These are phyloP conservation scores for Spizaetus ornatus DNA, from an alignment of 2,113 vertebrate species.

Conservation along the genomic window DNA sequence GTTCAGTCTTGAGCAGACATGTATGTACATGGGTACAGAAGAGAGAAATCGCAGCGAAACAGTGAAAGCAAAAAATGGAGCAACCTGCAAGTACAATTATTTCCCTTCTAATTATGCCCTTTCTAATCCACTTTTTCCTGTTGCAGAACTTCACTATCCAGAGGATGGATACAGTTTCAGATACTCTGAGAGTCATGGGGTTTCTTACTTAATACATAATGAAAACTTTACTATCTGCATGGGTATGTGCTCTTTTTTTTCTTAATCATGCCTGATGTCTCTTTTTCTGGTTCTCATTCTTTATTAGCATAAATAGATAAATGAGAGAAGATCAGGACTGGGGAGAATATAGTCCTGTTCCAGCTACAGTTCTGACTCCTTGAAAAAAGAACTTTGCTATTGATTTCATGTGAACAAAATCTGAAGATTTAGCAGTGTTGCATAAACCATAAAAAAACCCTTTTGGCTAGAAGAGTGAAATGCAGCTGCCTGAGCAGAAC, in stretches of 20 bases:
- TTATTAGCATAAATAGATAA: neutral
- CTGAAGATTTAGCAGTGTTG: neutral
- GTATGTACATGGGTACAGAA: accelerated
- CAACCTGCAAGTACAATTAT: neutral
- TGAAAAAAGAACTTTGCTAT: neutral
- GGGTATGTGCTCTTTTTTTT: neutral
- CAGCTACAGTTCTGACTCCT: neutral
- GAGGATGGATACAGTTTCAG: neutral
- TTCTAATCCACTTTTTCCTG: neutral
- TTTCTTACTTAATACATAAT: neutral
- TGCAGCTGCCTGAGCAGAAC: neutral
- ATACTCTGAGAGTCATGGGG: neutral
- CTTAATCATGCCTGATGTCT: neutral
- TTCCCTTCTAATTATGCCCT: neutral
- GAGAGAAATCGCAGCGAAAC: neutral
- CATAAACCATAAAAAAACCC: neutral
- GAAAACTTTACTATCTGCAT: neutral
- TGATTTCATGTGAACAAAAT: neutral
- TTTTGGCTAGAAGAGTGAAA: neutral
- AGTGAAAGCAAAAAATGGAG: neutral
- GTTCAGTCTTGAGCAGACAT: neutral
- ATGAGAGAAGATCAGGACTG: neutral
- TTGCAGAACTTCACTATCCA: neutral
- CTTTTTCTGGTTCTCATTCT: neutral
- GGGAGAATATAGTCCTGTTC: neutral